Evolutionary conservation across 2,113 vertebrate species (phyloP).

Genomic region (Siniperca chuatsi): DNA sequence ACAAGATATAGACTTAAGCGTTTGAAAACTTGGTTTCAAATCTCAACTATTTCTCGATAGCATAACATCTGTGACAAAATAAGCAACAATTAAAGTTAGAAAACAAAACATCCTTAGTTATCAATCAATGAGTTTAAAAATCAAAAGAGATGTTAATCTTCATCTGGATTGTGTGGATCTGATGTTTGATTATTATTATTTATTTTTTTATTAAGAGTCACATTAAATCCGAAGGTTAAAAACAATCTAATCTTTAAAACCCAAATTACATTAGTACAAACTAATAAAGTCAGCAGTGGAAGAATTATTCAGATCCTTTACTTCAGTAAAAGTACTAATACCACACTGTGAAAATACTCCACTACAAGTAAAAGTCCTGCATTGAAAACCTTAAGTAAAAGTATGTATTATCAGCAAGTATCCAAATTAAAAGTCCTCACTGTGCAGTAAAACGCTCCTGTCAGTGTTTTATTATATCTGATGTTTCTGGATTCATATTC

Average conservation of each 20-base stretch:
- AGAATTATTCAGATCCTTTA: too few relatives aligned
- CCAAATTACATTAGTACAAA: neutral
- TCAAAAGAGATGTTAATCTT: neutral
- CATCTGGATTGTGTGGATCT: neutral
- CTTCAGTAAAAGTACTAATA: too few relatives aligned
- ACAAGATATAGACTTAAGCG: neutral
- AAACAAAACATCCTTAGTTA: neutral
- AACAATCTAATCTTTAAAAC: neutral
- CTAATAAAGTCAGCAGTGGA: too few relatives aligned
- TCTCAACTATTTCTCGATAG: neutral
- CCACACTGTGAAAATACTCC: too few relatives aligned
- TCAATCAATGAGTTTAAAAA: neutral
- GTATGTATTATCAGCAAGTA: too few relatives aligned
- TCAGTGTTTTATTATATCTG: too few relatives aligned
- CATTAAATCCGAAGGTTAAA: neutral
- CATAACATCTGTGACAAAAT: neutral
- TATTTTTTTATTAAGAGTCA: neutral
- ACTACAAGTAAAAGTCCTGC: too few relatives aligned
- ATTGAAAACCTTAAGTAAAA: too few relatives aligned
- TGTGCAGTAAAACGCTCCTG: too few relatives aligned
- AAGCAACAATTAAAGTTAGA: neutral
- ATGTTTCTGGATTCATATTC: too few relatives aligned
- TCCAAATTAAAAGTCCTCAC: too few relatives aligned
- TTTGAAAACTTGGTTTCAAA: neutral
- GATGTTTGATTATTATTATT: neutral